Evolutionary conservation across 2,797 vertebrate species (phyloP).

Genomic region (Chelon auratus): DNA sequence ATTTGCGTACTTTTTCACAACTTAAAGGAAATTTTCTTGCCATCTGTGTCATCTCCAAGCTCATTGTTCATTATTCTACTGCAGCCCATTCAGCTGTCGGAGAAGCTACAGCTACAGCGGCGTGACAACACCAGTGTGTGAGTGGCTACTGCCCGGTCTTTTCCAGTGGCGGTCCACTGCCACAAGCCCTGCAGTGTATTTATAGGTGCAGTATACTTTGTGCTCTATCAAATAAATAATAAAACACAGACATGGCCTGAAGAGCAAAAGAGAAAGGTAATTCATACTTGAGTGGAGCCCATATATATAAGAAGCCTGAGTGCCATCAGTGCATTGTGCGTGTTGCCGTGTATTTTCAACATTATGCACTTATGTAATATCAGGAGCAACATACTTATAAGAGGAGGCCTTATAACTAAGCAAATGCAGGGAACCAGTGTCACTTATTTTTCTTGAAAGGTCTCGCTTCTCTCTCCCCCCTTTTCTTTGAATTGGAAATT

Average conservation of each 20-base stretch:
- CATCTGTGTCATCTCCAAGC: slow-evolving; percentile 24
- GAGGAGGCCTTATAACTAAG: slow-evolving; percentile 39
- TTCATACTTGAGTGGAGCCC: slow-evolving; percentile 76
- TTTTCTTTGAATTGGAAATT: slow-evolving; percentile 51
- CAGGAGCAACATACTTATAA: slow-evolving; percentile 42
- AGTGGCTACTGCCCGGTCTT: slow-evolving; percentile 32
- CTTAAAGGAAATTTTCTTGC: slow-evolving; percentile 28
- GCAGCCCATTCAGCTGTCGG: slow-evolving; percentile 25
- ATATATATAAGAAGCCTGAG: slow-evolving; percentile 74
- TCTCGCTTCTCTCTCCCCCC: slow-evolving; percentile 18
- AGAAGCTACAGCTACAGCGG: slow-evolving; percentile 49
- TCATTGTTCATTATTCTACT: slow-evolving; percentile 26
- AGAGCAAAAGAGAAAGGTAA: slow-evolving; percentile 75
- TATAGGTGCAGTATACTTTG: slow-evolving; percentile 78
- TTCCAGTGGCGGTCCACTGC: slow-evolving; percentile 44
- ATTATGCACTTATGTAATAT: slow-evolving; percentile 72
- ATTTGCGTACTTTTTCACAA: not conserved
- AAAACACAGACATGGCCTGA: slow-evolving; percentile 73
- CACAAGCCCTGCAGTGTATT: slow-evolving; percentile 72
- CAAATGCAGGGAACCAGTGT: slow-evolving; percentile 45
- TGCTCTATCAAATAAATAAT: slow-evolving; percentile 83
- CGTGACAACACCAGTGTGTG: slow-evolving; percentile 50
- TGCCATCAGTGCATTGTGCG: slow-evolving; percentile 61
- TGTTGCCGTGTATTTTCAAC: slow-evolving; percentile 63
- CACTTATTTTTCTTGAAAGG: slow-evolving; percentile 39